Evolutionary conservation across 2,888 invertebrate genomes (phyloP).

Genomic region (Hirtodrosophila trivittata): DNA sequence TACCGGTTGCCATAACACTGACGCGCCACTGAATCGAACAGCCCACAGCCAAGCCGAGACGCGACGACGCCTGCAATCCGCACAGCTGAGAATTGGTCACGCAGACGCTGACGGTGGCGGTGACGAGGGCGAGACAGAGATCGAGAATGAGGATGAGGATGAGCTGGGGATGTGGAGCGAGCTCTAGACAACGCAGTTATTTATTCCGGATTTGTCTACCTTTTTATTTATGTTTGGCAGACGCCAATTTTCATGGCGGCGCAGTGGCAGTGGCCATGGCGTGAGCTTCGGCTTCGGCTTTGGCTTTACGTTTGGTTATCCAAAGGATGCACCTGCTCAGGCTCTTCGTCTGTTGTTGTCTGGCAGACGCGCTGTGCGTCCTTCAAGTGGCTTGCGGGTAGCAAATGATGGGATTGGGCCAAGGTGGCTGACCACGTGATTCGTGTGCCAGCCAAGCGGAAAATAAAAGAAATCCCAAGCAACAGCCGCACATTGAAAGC

Average conservation of each 20-base stretch:
- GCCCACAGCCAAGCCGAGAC: constrained; percentile 40
- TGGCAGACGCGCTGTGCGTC: constrained; percentile 11
- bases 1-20: constrained; percentile 76
- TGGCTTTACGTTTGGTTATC: constrained; percentile 28
- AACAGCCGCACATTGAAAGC: constrained; percentile 46
- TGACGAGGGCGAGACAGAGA: neutral
- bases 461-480: constrained; percentile 68
- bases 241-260: constrained; percentile 78
- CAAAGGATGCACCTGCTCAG: constrained; percentile 50
- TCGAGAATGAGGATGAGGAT: neutral
- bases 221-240: constrained; percentile 80
- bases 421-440: constrained; percentile 55
- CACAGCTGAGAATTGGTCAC: neutral
- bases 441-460: constrained; percentile 59
- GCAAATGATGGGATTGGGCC: neutral
- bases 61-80: constrained; percentile 42
- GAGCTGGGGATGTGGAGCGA: constrained; percentile 11
- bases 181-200: constrained; percentile 73
- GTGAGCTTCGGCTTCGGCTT: constrained; percentile 25
- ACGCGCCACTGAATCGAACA: constrained; percentile 44
- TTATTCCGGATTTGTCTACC: constrained; percentile 80
- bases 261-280: constrained; percentile 14
- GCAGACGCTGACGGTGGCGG: neutral
- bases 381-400: constrained; percentile 8
- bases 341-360: too few relatives aligned